Base-by-base conservation (phyloP, 2,888 invertebrate species). In the Seira musarum region DNA sequence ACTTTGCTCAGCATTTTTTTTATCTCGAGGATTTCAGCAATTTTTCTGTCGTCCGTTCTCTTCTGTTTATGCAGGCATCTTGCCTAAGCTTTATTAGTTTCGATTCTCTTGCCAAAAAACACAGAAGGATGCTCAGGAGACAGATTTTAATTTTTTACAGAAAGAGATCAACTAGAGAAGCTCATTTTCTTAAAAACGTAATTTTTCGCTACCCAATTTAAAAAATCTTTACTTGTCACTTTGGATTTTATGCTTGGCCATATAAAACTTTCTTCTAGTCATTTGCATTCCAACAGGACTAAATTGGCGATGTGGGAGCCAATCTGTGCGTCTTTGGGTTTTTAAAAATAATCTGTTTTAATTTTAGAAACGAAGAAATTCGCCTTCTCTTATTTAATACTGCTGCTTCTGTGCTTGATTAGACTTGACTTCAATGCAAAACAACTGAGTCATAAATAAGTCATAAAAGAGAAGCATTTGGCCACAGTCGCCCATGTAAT, bases 121-220 rank as follows among this genome's bases (percentile, higher is more conserved):
- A 40, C 66, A 66, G 73, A 73, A 66, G 64, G 49, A 63, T 25
- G 21, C 25, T 64, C 64, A 65, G 60, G 46, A 76, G 68, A 60
- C 60, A 60, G 53, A 63, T 79, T 78, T 64, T 67, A 68, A 63
- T 67, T 72, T 72, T 71, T 71, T 65, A 60, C 8, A 60, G n/a
- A 49, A 72, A 19, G 30, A 72, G 53, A 63, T 72, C 30, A 72
- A 24, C 15, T 6, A 46, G 63, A 57, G 61, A 63, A 80, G 82
- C 71, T 83, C 79, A 80, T 60, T 60, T 60, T 60, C 60, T 60
- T 60, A 21, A 60, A 60, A 60, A 60, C 60, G 60, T 60, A 84
- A 84, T 85, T 84, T 85, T 85, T 85, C 83, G 83, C 83, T 76
- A 83, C 83, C 83, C 84, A 85, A 84, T 84, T 85, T 84, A 84